A percentile compares a stretch with the other conserved stretches of the same genome.
Conservation (phyloP, 2,797 vertebrate genomes). For the Gila robusta region DNA sequence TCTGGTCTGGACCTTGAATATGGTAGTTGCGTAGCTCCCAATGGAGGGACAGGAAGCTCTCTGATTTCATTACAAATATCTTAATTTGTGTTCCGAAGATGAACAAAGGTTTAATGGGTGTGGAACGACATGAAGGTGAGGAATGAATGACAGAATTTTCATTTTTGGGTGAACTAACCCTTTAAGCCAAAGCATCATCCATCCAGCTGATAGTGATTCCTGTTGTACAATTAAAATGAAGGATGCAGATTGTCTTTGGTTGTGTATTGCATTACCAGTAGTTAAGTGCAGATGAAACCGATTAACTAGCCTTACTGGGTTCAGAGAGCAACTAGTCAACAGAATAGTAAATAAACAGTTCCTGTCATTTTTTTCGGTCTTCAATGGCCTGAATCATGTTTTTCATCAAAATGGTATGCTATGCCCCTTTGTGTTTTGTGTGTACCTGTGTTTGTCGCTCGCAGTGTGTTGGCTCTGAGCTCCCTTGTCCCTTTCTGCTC, state of each 20-base stretch:
- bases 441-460: constrained; percentile 22
- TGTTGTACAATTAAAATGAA: background rate
- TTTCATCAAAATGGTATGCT: background rate
- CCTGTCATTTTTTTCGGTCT: background rate
- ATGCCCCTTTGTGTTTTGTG: constrained; percentile 3
- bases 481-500: constrained; percentile 55
- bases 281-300: constrained; percentile 16
- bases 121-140: background rate
- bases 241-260: constrained; percentile 1
- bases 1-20: too few relatives aligned
- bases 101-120: background rate
- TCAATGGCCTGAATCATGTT: background rate
- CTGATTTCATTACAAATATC: too few relatives aligned
- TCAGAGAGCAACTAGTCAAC: constrained; percentile 14
- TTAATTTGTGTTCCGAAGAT: background rate
- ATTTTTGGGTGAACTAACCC: too few relatives aligned
- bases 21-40: too few relatives aligned
- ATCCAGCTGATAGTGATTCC: background rate
- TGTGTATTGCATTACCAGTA: background rate
- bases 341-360: background rate
- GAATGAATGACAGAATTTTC: background rate
- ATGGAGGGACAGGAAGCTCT: too few relatives aligned
- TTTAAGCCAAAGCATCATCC: background rate
- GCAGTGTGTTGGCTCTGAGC: constrained; percentile 41
- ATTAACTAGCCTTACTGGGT: constrained; percentile 6